These are phyloP conservation scores for Hippocampus barbouri DNA, from an alignment of 2,113 vertebrate genomes.

Conservation along the genomic window DNA sequence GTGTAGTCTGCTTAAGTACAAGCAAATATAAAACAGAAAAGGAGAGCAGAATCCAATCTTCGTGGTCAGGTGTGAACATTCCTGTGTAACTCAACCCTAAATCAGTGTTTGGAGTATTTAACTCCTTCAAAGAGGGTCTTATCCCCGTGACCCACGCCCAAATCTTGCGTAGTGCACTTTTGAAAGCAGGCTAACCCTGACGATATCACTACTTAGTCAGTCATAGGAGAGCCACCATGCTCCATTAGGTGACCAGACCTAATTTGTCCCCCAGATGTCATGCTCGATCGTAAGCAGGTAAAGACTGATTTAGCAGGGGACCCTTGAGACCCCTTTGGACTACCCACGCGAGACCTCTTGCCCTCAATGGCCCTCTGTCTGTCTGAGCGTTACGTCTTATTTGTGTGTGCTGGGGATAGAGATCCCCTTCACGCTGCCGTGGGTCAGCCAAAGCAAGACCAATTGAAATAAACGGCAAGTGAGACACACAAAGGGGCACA, in stretches of 20 bases:
- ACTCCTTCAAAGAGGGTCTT: background rate
- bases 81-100: background rate
- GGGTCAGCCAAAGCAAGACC: slow-evolving; percentile 60
- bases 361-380: slow-evolving; percentile 73
- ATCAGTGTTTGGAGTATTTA: slow-evolving; percentile 8
- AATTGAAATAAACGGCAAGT: slow-evolving; percentile 64
- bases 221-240: slow-evolving; percentile 40
- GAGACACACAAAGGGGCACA: slow-evolving; percentile 46
- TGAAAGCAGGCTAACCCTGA: slow-evolving; percentile 28
- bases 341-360: slow-evolving; percentile 54
- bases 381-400: slow-evolving; percentile 21
- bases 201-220: slow-evolving; percentile 30
- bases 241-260: slow-evolving; percentile 53
- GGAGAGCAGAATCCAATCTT: background rate
- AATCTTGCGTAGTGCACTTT: slow-evolving; percentile 18
- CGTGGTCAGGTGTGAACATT: background rate
- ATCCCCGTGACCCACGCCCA: background rate
- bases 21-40: background rate
- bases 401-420: slow-evolving; percentile 32
- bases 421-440: slow-evolving; percentile 59
- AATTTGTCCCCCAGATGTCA: slow-evolving; percentile 46
- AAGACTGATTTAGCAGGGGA: slow-evolving; percentile 30
- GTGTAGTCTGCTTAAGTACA: background rate
- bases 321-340: slow-evolving; percentile 52
- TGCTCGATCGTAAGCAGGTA: slow-evolving; percentile 21